Evolutionary conservation across 2,113 vertebrate species (phyloP).

Genomic region (Sander lucioperca): DNA sequence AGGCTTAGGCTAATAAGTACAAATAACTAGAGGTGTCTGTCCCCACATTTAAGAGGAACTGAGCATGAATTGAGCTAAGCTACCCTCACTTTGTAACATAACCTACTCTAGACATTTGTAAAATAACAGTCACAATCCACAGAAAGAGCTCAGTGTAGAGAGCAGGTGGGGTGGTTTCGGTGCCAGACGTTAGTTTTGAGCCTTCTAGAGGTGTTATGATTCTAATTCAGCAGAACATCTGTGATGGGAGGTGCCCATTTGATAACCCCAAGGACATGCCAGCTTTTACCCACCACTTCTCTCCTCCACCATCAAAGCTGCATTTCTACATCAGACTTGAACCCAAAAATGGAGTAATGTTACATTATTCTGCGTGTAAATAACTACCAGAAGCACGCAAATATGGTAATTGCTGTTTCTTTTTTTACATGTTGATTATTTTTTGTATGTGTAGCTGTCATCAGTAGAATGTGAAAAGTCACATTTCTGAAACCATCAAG

Average conservation of each 20-base stretch:
- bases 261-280: constrained; percentile 60
- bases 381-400: neutral
- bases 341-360: constrained; percentile 17
- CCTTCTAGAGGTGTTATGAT: constrained; percentile 56
- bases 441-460: neutral
- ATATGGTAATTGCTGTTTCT: constrained; percentile 2
- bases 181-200: constrained; percentile 49
- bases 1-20: constrained; percentile 34
- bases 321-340: constrained; percentile 35
- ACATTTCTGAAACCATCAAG: neutral
- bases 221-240: constrained; percentile 73
- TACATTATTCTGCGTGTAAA: constrained; percentile 3
- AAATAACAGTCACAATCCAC: constrained; percentile 10
- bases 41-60: neutral
- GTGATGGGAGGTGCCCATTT: constrained; percentile 66
- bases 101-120: neutral
- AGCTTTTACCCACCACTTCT: constrained; percentile 39
- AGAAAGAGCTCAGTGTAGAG: constrained; percentile 18
- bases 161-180: constrained; percentile 27
- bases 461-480: neutral
- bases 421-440: neutral
- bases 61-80: neutral
- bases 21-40: neutral
- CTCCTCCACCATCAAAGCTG: constrained; percentile 23
- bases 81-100: constrained; percentile 1